Percentiles rank a stretch among this genome's conserved stretches.
phyloP scores from a whole-genome alignment of 2,113 vertebrate genomes.

The Stigmatopora nigra region DNA sequence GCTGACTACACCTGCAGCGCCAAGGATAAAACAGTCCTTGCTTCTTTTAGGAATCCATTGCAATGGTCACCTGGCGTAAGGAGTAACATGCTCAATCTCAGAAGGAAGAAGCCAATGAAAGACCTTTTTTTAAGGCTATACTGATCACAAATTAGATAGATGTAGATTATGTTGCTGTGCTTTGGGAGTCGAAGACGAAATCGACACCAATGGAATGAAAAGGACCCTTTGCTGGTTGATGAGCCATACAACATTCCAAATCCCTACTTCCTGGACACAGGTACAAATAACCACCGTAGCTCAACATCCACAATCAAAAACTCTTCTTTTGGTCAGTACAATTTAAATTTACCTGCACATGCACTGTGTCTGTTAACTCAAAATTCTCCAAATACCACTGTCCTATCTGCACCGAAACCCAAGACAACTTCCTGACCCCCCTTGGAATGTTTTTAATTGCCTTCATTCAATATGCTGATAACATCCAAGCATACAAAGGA shows the following conservation, averaged over 20 bases:
- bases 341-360: not conserved
- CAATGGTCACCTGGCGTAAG: not conserved
- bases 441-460: slow-evolving; percentile 22
- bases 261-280: slow-evolving; percentile 51
- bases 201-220: slow-evolving; percentile 45
- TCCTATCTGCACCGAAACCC: not conserved
- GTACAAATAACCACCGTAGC: slow-evolving; percentile 39
- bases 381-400: not conserved
- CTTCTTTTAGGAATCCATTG: not conserved
- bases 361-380: not conserved
- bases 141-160: slow-evolving; percentile 1
- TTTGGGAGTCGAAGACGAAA: slow-evolving; percentile 54
- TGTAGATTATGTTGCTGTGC: slow-evolving; percentile 54
- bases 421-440: slow-evolving; percentile 15
- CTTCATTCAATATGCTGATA: slow-evolving; percentile 27
- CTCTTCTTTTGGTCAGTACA: too few relatives aligned
- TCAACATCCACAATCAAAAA: not conserved
- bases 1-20: slow-evolving; percentile 44
- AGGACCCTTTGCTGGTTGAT: slow-evolving; percentile 43
- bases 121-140: not conserved
- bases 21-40: slow-evolving; percentile 28
- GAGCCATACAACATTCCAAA: slow-evolving; percentile 46
- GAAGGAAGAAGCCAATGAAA: not conserved
- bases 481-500: slow-evolving; percentile 27
- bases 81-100: slow-evolving; percentile 13